Base-by-base conservation (phyloP, 2,797 vertebrate species). In the Argya squamiceps region DNA sequence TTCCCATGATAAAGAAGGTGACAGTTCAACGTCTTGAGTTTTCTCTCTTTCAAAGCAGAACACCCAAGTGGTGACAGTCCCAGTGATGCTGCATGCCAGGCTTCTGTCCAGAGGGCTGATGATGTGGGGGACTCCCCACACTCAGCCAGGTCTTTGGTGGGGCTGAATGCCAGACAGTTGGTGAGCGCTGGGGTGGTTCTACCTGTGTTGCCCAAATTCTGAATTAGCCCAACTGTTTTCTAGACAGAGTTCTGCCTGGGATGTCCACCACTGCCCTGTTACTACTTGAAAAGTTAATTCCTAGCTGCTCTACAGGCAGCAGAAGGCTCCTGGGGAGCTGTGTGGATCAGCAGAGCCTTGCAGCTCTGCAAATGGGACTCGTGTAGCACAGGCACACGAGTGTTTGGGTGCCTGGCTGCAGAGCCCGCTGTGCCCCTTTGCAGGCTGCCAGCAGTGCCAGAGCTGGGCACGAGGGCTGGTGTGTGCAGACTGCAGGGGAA, bases 1-100 rank as follows among this genome's bases (percentile, higher is more conserved):
- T 99, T 94, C 99, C 99, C 71, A 97, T 99, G 74, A 99, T 99
- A 97, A 99, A 98, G 97, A 99, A 99, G 99, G 99, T 99, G 97
- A 94, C 32, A 19, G 50, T 84, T 92, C 64, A 56, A 6, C 30
- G 68, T 85, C 22, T 36, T 41, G 53, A 74, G 20, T 47, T 89
- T 77, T 47, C 29, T 65, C 9, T 59, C 56, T 93, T 89, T 56
- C 17, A 32, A 56, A 91, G 19, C 24, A 30, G 32, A 76, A 49
- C 44, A 56, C 32, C 11, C 9, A 32, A 32, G n/a, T 60, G 60
- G 43, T 62, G 59, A n/a, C 43, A 26, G 19, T 65, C 55, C 3
- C 1, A 26, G 36, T 76, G 47, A 30, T 83, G 52, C 52, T 49
- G 12, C 11, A 12, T 9, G 13, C 60, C 11, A 65, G 26, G 10